These are phyloP conservation scores for Euwallacea fornicatus DNA, from an alignment of 1,140 invertebrate species.

Conservation along the genomic window DNA sequence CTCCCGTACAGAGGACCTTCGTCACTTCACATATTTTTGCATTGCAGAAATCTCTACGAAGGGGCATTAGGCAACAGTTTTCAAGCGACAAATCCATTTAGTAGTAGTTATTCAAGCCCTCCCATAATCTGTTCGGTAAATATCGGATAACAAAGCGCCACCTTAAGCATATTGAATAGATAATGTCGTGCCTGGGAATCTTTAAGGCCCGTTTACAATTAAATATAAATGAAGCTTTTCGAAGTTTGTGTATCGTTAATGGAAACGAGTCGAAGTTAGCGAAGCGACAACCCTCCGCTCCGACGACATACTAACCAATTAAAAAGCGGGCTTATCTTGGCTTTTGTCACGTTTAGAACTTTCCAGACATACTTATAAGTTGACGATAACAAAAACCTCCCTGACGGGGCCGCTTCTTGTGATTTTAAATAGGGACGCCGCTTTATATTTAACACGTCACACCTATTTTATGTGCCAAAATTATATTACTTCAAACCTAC, in stretches of 20 bases:
- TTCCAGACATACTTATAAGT: constrained; percentile 21
- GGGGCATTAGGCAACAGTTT: no score
- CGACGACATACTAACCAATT: constrained; percentile 22
- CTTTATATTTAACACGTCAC: no score
- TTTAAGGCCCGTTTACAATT: constrained; percentile 15
- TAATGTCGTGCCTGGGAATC: neutral
- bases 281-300: constrained; percentile 14
- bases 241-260: constrained; percentile 20
- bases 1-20: no score
- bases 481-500: neutral
- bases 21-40: no score
- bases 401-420: neutral
- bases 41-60: no score
- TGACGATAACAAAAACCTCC: constrained; percentile 18
- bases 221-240: constrained; percentile 21
- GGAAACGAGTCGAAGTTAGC: constrained; percentile 21
- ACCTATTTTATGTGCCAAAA: no score
- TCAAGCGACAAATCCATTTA: no score
- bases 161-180: constrained; percentile 17
- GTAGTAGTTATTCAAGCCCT: neutral
- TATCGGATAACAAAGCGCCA: constrained; percentile 2
- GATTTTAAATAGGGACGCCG: neutral
- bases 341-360: constrained; percentile 19
- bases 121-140: constrained; percentile 4
- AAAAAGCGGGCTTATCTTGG: constrained; percentile 16